Base-by-base conservation (phyloP, 2,888 invertebrate species). In the Seira musarum region DNA sequence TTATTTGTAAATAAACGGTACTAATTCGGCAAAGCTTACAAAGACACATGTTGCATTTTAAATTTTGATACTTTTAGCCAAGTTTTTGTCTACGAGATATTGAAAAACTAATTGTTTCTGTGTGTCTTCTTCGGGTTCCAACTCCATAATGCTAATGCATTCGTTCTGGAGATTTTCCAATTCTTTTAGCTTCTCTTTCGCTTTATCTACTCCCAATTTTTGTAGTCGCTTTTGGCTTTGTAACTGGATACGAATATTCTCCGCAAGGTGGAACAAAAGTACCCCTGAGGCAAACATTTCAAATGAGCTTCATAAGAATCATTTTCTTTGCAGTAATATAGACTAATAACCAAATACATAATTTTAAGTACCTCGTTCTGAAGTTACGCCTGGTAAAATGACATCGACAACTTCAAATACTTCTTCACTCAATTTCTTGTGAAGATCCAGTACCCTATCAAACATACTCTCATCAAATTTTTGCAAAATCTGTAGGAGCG, bases 311-410 rank as follows among this genome's bases (percentile, higher is more conserved):
- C 1, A 66, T 53, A 49, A 65, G 15, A 17, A 35, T 17, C n/a
- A 30, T 46, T 65, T 6, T 30, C 49, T 17, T 13, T 65, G 57
- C 25, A 17, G 35, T 25, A 35, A 61, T 30, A 13, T 65, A 17
- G 15, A 53, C n/a, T n/a, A n/a, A n/a, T n/a, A n/a, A n/a, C n/a
- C n/a, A n/a, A n/a, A n/a, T n/a, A n/a, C n/a, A n/a, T n/a, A 21
- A 21, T 25, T 30, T 70, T 17, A 21, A n/a, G 6, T 15, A 80
- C 80, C 80, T 71, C 80, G n/a, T 46, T 80, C 80, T 8, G 70
- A 70, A 15, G 80, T 80, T 8, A 70, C 15, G n/a, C 80, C 80
- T 19, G 80, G 80, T 6, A 80, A 46, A 35, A 80, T 25, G 1
- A 80, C 61, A 25, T 70, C 68, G 15, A 80, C 63, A 1, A 80